Base-by-base conservation (phyloP, 1,140 invertebrate species). In the Heliconius eleuchia region DNA sequence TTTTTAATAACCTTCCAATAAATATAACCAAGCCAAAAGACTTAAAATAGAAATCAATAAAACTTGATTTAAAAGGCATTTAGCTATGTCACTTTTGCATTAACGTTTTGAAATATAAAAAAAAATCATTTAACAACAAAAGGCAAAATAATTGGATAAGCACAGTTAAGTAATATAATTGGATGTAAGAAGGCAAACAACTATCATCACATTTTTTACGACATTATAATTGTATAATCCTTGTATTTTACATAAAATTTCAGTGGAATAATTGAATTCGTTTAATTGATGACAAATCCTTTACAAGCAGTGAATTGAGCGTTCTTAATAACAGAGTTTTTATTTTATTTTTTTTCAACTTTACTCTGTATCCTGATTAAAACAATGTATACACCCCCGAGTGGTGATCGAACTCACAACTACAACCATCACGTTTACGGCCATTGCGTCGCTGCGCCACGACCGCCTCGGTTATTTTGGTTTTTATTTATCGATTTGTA, bases 211-310 rank as follows among this genome's bases (percentile, higher is more conserved):
- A 30, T 66, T 66, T 66, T 66, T 30, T 66, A 66, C 60, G 23
- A 66, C 60, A 13, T 27, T 30, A 66, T 66, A 66, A 66, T 66
- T 66, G 60, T 66, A 27, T 66, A 66, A 66, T 27, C 60, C 60
- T 66, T 66, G 60, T 30, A 66, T 30, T 66, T 66, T 66, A 66
- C 60, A 66, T 66, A 66, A 66, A 66, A 27, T 30, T 66, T 66
- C 60, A 66, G 60, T 30, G 60, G 27, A 66, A 66, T 66, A 66
- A 66, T 66, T 66, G 60, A 66, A 66, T 66, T 66, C 27, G 13
- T 66, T 66, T 66, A 66, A 66, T 66, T 30, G 60, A 30, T 30
- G 60, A 66, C 60, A 66, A 66, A 66, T 66, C 30, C 73, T 74
- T 74, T 52, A 60, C 30, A 57, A 55, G 27, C 23, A 30, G 19